A percentile compares a stretch with the other conserved stretches of the same genome.
Evolutionary conservation across 1,140 invertebrate genomes (phyloP).

Genomic region (Meteorus sp.): DNA sequence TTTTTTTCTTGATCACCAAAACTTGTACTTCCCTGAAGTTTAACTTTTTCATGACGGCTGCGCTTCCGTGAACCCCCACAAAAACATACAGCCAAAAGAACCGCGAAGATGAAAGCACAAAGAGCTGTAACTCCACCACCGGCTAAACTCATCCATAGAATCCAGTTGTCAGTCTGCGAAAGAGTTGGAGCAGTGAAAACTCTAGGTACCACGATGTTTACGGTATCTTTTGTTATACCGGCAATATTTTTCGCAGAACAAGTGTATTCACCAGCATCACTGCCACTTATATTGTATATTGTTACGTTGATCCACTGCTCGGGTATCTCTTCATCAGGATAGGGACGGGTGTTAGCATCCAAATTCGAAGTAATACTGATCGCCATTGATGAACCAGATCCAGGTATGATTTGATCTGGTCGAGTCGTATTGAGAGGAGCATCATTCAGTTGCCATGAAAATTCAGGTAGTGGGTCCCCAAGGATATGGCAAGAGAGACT

Average conservation of each 20-base stretch:
- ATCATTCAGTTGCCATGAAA: constrained; percentile 82
- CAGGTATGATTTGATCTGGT: constrained; percentile 18
- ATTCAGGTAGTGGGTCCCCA: constrained; percentile 81
- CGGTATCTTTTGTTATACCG: constrained; percentile 69
- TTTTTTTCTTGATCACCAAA: constrained; percentile 85
- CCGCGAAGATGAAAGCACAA: constrained; percentile 57
- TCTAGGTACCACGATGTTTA: constrained; percentile 72
- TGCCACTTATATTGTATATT: constrained; percentile 72
- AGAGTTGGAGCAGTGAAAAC: constrained; percentile 68
- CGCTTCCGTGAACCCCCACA: constrained; percentile 60
- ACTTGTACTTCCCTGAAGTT: constrained; percentile 73
- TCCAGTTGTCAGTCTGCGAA: constrained; percentile 64
- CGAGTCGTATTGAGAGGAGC: constrained; percentile 60
- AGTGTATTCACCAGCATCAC: constrained; percentile 79
- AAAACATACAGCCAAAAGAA: constrained; percentile 61
- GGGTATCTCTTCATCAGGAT: constrained; percentile 35
- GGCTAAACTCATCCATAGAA: constrained; percentile 63
- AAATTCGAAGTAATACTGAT: neutral
- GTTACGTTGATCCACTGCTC: constrained; percentile 74
- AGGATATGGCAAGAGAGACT: constrained; percentile 78
- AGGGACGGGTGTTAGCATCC: constrained; percentile 25
- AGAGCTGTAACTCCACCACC: constrained; percentile 59
- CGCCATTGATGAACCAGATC: neutral
- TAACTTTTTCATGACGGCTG: constrained; percentile 62
- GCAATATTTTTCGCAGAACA: constrained; percentile 77